These are phyloP conservation scores for Chionomys nivalis DNA, from an alignment of 2,113 vertebrate species.

Conservation along the genomic window DNA sequence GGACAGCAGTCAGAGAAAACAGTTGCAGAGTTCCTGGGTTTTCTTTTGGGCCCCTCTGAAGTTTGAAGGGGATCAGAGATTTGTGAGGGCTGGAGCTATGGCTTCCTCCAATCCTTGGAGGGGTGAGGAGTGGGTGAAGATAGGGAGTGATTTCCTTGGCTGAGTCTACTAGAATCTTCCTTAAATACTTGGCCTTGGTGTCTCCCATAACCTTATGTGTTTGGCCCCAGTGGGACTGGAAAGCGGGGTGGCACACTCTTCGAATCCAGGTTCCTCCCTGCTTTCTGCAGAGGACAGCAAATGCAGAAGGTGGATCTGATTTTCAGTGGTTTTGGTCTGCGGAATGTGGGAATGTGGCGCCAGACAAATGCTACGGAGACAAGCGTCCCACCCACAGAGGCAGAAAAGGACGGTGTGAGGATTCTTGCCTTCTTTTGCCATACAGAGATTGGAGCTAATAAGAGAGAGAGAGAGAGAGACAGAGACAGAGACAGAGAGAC, in stretches of 20 bases:
- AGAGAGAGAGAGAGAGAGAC: no score
- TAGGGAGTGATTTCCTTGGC: not conserved
- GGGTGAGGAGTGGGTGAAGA: rapidly evolving
- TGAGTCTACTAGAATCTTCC: not conserved
- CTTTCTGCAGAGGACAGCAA: not conserved
- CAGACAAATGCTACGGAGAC: not conserved
- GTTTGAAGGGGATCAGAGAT: not conserved
- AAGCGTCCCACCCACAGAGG: not conserved
- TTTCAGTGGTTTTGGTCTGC: not conserved
- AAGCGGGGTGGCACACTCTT: rapidly evolving
- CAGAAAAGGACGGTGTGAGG: not conserved
- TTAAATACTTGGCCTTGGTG: not conserved
- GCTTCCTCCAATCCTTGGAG: not conserved
- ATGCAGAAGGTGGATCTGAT: rapidly evolving
- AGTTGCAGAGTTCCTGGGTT: not conserved
- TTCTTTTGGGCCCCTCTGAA: not conserved
- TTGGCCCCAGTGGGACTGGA: not conserved
- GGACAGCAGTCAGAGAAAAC: not conserved
- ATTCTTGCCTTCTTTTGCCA: not conserved
- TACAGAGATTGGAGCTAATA: not conserved
- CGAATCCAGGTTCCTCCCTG: not conserved
- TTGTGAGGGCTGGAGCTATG: not conserved
- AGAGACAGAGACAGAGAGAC: no score
- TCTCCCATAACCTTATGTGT: rapidly evolving
- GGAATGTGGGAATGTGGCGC: not conserved